Base-by-base conservation (phyloP, 92 coral and sea anemone genomes). In the Palythoa caribaeorum region DNA sequence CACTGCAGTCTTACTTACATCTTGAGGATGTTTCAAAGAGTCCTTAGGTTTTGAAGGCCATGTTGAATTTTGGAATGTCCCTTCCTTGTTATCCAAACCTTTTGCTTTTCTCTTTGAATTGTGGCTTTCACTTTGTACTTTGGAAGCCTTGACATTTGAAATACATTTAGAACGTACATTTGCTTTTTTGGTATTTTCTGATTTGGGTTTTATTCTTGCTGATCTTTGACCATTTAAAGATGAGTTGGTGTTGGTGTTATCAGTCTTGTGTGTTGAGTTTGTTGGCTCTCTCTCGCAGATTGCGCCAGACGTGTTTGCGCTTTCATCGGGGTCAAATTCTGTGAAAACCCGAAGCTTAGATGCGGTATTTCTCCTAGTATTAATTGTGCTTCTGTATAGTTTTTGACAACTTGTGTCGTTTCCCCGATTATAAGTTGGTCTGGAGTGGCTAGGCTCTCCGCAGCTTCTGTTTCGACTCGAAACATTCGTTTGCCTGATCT, bases 21-120 rank as follows among this genome's bases (percentile, higher is more conserved):
- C 85, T 71, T 76, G 89, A 48, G 83, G 38, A 11, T 19, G 84
- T 14, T 70, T 80, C 62, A 81, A 62, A 47, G 83, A 77, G 59
- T 37, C 88, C 60, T 78, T 78, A 87, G 93, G 48, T 75, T 74
- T 73, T 89, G 93, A 54, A 75, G 86, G 85, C 57, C 79, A 74
- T 76, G 91, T 94, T 36, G 92, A 3, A 36, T 93, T 87, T 35
- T 35, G 47, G 38, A 75, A 78, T 87, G 73, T 47, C 55, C 89
- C 71, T 21, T 76, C 73, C 44, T 84, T 85, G 72, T 72, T 89
- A 77, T 57, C 47, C 37, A 51, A 77, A 85, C 87, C 69, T 38
- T 88, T 92, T 59, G 92, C 84, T 84, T 94, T 94, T 92, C 77
- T 70, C 77, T 65, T 88, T 80, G 75, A 35, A 63, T 53, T 74